Base-by-base conservation (phyloP, 2,113 vertebrate species). In the Epinephelus fuscoguttatus region DNA sequence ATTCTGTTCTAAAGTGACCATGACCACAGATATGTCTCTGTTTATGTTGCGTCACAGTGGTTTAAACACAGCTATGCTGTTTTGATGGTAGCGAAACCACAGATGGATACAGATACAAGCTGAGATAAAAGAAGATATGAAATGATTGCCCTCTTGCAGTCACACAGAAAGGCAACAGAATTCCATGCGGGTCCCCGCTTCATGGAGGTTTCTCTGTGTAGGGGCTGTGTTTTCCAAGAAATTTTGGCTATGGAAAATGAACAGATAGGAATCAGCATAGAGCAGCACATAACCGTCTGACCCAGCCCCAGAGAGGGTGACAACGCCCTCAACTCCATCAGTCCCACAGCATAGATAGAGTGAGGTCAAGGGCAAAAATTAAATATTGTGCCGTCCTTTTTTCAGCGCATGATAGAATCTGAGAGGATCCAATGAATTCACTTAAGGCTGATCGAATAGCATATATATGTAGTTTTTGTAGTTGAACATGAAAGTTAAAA, bases 251-350 rank as follows among this genome's bases (percentile, higher is more conserved):
- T 88, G 85, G 84, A 90, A 86, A 89, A 87, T 70, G 15, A 71
- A 82, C 6, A 86, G 90, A 92, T 87, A 89, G 40, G 33, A 91
- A 93, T 93, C 87, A 81, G 77, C 87, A 37, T 57, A 17, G 68
- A 71, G 53, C 88, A 87, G 89, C 85, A 90, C 66, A 84, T 75
- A 79, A 79, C 59, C 11, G 6, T 64, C 30, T 75, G 78, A 69
- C 52, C 64, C 62, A 63, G 17, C 42, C n/a, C 15, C 12, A 21
- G 2, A 75, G 33, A 76, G n/a, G 49, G 50, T 37, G 66, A 61
- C 78, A 72, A 85, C 25, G 17, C 61, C 70, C 53, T 75, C 42
- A 45, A 25, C 27, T 17, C 14, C 42, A 4, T 83, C 25, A 27
- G 19, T 53, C 52, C 69, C 81, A 73, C 25, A 66, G 60, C 63